Conservation (phyloP, 92 coral and sea anemone species). For the Desmophyllum pertusum region DNA sequence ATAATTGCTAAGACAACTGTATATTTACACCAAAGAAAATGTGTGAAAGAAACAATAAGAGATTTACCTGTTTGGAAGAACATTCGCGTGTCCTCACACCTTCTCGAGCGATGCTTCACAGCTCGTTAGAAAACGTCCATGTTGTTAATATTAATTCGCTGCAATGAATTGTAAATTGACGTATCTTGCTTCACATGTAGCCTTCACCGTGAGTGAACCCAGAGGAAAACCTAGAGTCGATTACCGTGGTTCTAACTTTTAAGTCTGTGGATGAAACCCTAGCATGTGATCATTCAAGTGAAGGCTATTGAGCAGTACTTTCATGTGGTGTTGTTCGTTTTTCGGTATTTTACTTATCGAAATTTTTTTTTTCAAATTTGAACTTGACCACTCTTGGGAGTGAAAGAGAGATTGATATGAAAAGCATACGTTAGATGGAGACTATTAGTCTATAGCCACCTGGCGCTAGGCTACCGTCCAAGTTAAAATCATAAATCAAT, state of each 20-base stretch:
- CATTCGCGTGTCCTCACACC: constrained; percentile 28
- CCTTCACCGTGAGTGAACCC: background rate
- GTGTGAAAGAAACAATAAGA: background rate
- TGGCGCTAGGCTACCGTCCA: constrained; percentile 26
- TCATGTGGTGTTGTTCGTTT: too few species aligned
- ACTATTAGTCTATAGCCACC: constrained; percentile 16
- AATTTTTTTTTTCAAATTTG: too few species aligned
- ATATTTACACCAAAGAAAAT: constrained; percentile 3
- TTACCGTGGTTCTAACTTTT: too few species aligned
- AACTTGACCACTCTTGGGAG: too few species aligned
- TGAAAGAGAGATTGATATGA: background rate
- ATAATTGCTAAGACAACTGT: constrained; percentile 29
- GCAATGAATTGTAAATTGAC: background rate
- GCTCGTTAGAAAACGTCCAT: background rate
- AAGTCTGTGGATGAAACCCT: too few species aligned
- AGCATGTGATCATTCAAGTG: too few species aligned
- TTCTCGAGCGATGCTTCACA: constrained; percentile 4
- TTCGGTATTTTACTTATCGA: too few species aligned
- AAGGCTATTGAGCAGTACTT: too few species aligned
- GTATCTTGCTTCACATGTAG: constrained; percentile 18
- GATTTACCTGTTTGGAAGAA: constrained; percentile 15
- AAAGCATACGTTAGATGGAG: constrained; percentile 23
- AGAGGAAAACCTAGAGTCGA: too few species aligned
- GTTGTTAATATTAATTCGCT: background rate
- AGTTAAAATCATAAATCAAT: constrained; percentile 51